Evolutionary conservation across 2,113 vertebrate species (phyloP), one percentile per base, ranked within the genome.

Genomic region (Peromyscus maniculatus): DNA sequence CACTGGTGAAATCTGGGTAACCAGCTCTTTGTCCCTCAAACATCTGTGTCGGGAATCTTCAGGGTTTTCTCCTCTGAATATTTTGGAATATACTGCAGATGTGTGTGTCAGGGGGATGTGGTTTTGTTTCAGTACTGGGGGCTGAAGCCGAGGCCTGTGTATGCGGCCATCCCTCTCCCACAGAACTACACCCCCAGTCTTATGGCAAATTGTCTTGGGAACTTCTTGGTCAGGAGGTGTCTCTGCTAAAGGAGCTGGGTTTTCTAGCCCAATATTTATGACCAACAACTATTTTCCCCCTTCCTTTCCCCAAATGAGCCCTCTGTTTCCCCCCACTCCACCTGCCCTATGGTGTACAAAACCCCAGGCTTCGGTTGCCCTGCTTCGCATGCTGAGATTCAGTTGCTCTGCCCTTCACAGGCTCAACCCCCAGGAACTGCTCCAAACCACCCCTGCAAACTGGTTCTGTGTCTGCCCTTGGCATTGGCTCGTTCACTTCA

Each of bases 301-400:
- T 74, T 93, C n/a, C 62, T 93, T 71, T 87, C 7, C 71, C 24
- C 21, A 92, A 78, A 93, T 94, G 55, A 95, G 87, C 1, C n/a
- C 13, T 89, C 46, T 72, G 69, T 43, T 82, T 64, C 3, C 72
- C 16, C 12, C 89, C 87, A 87, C 26, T 82, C 74, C 12, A 94
- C 1, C 46, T 90, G 31, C 69, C 72, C 36, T 57, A 31, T 88
- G 31, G 82, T 62, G 33, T 43, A 21, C 49, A 66, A 22, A 82
- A 55, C 39, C 89, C 12, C 78, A 93, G 71, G 33, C 31, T 83
- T 96, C 91, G 84, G 66, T 78, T 95, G 1, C 19, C 19, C 26
- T 12, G 59, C 22, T 78, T 77, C 22, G 67, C 64, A 33, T 13
- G 31, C 22, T 91, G 80, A 69, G 10, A 95, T 92, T 86, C 93